Evolutionary conservation across 2,113 vertebrate genomes (phyloP).

Genomic region (Chitala chitala): DNA sequence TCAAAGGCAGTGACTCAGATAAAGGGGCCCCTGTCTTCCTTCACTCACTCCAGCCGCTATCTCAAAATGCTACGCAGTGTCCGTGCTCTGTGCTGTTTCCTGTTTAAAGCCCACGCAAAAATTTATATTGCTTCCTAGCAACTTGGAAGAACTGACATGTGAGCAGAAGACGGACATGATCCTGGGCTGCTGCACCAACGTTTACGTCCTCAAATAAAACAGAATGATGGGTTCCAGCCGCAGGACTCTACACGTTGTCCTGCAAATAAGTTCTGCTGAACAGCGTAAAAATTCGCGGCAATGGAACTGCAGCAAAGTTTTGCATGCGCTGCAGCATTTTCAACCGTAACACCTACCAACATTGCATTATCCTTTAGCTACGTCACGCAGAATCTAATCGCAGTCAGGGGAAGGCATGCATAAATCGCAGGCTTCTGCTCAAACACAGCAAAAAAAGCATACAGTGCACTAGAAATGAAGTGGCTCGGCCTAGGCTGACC

Average conservation of each 20-base stretch:
- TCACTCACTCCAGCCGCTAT: constrained; percentile 11
- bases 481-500: background rate
- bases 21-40: constrained; percentile 36
- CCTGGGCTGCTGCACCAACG: background rate
- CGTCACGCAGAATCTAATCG: background rate
- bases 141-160: background rate
- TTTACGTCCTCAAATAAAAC: background rate
- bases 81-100: background rate
- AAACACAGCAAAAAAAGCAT: background rate
- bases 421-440: background rate
- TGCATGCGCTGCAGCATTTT: background rate
- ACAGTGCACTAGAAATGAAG: background rate
- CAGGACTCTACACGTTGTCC: background rate
- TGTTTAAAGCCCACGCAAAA: background rate
- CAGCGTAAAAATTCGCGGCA: background rate
- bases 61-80: background rate
- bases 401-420: background rate
- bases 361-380: background rate
- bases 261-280: constrained; percentile 1
- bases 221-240: background rate
- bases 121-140: background rate
- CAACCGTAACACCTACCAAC: background rate
- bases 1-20: constrained; percentile 50
- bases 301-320: background rate
- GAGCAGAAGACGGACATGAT: too few relatives aligned